These are phyloP conservation scores for Perca schrenkii DNA, from an alignment of 2,113 vertebrate species.

Conservation along the genomic window DNA sequence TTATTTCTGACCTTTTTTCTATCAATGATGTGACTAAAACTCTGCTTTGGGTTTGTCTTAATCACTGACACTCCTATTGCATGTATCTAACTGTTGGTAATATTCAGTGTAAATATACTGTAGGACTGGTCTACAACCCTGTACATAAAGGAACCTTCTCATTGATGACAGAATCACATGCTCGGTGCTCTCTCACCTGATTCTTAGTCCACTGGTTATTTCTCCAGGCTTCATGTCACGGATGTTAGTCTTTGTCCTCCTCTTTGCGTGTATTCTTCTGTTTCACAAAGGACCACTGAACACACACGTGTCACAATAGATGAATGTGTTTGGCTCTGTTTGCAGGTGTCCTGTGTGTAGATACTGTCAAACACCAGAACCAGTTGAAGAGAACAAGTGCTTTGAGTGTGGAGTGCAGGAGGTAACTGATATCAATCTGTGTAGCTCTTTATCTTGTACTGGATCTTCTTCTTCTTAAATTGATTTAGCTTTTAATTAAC, in stretches of 20 bases:
- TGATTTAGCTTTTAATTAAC: no score
- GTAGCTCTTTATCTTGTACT: neutral
- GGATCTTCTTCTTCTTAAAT: no score
- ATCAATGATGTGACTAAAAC: rapidly evolving
- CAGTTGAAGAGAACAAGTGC: slow-evolving; percentile 98
- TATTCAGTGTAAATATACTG: neutral
- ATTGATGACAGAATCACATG: neutral
- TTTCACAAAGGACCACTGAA: slow-evolving; percentile 13
- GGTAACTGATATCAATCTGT: slow-evolving; percentile 81
- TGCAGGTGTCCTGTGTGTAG: slow-evolving; percentile 96
- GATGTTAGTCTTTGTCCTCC: slow-evolving; percentile 45
- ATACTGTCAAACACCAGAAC: slow-evolving; percentile 98
- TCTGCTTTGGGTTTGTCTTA: neutral
- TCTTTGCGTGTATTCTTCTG: slow-evolving; percentile 37
- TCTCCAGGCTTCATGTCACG: slow-evolving; percentile 49
- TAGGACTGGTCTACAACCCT: neutral
- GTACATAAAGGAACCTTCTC: slow-evolving; percentile 5
- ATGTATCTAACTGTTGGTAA: neutral
- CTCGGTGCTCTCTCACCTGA: slow-evolving; percentile 24
- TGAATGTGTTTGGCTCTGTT: slow-evolving; percentile 45
- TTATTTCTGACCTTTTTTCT: neutral
- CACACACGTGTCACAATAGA: slow-evolving; percentile 15
- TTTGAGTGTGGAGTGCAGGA: slow-evolving; percentile 99
- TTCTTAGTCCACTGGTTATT: slow-evolving; percentile 41
- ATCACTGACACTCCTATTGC: neutral